A percentile compares a stretch with the other conserved stretches of the same genome.
Conservation (phyloP, 2,113 vertebrate genomes). For the Anguilla japonica region DNA sequence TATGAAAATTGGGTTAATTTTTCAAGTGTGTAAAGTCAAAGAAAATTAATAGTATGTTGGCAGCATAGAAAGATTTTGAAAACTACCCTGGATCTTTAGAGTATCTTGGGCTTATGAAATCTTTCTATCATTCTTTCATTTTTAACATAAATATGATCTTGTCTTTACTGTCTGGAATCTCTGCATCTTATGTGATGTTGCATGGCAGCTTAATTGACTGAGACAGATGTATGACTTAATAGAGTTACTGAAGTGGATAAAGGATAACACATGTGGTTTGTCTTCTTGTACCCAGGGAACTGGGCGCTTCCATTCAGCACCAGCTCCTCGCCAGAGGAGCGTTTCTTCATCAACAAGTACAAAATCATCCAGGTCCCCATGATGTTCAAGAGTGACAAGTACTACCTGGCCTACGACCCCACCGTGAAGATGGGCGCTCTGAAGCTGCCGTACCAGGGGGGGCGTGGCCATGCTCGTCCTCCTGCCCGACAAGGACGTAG, state of each 20-base stretch:
- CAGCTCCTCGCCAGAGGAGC: slow-evolving; percentile 67
- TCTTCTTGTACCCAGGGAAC: slow-evolving; percentile 62
- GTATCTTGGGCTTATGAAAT: too few species aligned
- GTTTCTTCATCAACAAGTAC: slow-evolving; percentile 83
- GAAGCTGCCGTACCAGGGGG: slow-evolving; percentile 78
- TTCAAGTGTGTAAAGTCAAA: not conserved
- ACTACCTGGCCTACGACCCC: slow-evolving; percentile 77
- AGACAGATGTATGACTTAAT: too few species aligned
- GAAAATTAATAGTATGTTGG: not conserved
- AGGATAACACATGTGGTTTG: not conserved
- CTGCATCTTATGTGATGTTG: too few species aligned
- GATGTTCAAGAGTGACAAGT: slow-evolving; percentile 79
- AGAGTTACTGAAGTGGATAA: not conserved
- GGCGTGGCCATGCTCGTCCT: slow-evolving; percentile 80
- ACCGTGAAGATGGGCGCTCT: slow-evolving; percentile 74
- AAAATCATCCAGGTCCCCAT: slow-evolving; percentile 76
- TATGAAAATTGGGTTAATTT: too few species aligned
- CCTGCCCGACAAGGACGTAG: slow-evolving; percentile 75
- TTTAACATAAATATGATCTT: too few species aligned
- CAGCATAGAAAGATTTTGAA: not conserved
- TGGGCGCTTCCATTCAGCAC: slow-evolving; percentile 78
- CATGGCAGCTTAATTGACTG: too few species aligned
- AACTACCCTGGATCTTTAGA: too few species aligned
- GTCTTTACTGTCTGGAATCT: too few species aligned
- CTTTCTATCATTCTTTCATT: too few species aligned